phyloP scores from a whole-genome alignment of 92 coral and sea anemone genomes.

The Porites evermanni region DNA sequence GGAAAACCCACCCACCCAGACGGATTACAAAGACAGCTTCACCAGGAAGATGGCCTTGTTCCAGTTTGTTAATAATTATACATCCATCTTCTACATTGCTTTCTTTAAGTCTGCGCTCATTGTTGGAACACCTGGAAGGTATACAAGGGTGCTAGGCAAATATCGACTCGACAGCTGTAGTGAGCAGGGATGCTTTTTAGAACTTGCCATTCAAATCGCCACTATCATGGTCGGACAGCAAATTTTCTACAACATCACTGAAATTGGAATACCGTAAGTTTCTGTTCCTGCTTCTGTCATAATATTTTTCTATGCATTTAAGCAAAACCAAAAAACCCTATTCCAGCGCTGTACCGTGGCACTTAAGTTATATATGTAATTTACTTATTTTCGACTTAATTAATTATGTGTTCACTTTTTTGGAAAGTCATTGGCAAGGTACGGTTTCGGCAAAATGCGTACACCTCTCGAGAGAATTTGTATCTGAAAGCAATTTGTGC shows the following conservation, averaged over 20 bases:
- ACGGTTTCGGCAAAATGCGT: too few relatives aligned
- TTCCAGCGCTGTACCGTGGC: too few relatives aligned
- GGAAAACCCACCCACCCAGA: conserved; percentile 95
- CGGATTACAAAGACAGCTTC: conserved; percentile 93
- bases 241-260: conserved; percentile 92
- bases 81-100: conserved; percentile 96
- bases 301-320: too few relatives aligned
- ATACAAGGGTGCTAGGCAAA: conserved; percentile 69
- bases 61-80: conserved; percentile 97
- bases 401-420: too few relatives aligned
- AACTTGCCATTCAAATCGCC: conserved; percentile 88
- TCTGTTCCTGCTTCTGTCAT: too few relatives aligned
- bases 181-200: conserved; percentile 94
- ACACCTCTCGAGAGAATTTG: too few relatives aligned
- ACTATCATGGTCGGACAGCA: conserved; percentile 98
- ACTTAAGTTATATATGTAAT: too few relatives aligned
- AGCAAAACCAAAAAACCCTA: too few relatives aligned
- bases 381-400: too few relatives aligned
- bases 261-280: conserved; percentile 94
- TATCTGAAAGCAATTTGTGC: too few relatives aligned
- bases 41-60: conserved; percentile 93
- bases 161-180: conserved; percentile 94
- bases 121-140: conserved; percentile 90
- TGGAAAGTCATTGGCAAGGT: too few relatives aligned
- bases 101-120: conserved; percentile 93